A percentile compares a stretch with the other conserved stretches of the same genome.
Conservation (phyloP, 2,113 vertebrate species). For the Vulpes vulpes region DNA sequence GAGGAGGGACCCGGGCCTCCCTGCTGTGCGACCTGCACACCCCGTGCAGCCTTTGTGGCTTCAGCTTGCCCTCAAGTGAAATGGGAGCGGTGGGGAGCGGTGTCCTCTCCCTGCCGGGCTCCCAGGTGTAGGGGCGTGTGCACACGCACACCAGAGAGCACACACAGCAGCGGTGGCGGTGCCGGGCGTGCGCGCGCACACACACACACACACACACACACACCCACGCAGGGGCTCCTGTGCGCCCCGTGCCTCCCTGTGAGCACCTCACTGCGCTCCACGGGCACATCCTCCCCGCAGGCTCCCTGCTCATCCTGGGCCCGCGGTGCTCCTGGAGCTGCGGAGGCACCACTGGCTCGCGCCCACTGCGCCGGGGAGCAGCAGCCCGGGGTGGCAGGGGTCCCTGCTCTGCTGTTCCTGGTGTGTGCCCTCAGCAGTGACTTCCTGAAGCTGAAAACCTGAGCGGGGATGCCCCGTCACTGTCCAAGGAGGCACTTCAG, state of each 20-base stretch:
- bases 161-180: accelerated
- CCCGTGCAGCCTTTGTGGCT: neutral
- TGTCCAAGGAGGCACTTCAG: neutral
- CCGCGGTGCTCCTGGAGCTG: neutral
- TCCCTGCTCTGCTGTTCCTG: neutral
- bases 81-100: neutral
- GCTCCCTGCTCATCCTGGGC: neutral
- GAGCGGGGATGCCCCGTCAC: neutral
- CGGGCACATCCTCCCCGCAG: neutral
- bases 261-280: neutral
- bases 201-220: too few species aligned
- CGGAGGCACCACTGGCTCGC: too few species aligned
- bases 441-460: neutral
- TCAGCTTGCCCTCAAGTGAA: neutral
- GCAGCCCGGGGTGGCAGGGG: neutral
- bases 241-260: neutral
- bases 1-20: too few species aligned
- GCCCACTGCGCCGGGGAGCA: neutral
- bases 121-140: too few species aligned
- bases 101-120: neutral
- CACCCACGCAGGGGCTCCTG: too few species aligned
- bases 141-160: neutral
- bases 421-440: neutral
- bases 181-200: neutral
- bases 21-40: too few species aligned